Conservation (phyloP, 1,140 invertebrate species). For the Brachionus rubens region DNA sequence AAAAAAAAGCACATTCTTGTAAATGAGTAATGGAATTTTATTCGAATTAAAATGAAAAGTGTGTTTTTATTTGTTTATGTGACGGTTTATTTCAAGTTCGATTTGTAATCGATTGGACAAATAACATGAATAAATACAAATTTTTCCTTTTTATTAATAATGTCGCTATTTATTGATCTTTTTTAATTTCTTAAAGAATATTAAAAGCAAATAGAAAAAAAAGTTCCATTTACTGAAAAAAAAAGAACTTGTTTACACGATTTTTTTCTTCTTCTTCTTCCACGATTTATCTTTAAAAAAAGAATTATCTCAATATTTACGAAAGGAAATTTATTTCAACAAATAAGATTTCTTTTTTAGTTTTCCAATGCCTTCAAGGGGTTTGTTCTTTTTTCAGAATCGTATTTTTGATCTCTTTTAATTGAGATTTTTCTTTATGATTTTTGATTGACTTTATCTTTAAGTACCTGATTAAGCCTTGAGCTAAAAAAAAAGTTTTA, state of each 20-base stretch:
- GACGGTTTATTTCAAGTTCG: slow-evolving; percentile 9
- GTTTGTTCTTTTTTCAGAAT: too few species aligned
- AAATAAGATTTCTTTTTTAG: background rate
- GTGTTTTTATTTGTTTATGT: slow-evolving; percentile 37
- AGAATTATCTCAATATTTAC: slow-evolving; percentile 38
- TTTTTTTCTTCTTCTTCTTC: slow-evolving; percentile 6
- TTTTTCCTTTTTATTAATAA: too few species aligned
- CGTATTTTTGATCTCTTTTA: too few species aligned
- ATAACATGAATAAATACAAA: too few species aligned
- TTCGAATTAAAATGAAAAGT: slow-evolving; percentile 27
- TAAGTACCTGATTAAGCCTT: too few species aligned
- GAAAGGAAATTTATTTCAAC: slow-evolving; percentile 26
- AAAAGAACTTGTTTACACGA: background rate
- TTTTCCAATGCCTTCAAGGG: background rate
- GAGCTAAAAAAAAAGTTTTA: too few species aligned
- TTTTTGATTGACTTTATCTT: too few species aligned
- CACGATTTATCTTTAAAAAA: slow-evolving; percentile 15
- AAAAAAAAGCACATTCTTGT: slow-evolving; percentile 39
- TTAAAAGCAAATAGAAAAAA: background rate
- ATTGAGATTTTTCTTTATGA: too few species aligned
- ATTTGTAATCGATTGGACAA: slow-evolving; percentile 28
- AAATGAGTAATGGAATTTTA: slow-evolving; percentile 31
- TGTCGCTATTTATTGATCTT: slow-evolving; percentile 26
- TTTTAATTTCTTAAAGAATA: slow-evolving; percentile 23
- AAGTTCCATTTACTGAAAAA: slow-evolving; percentile 6